Evolutionary conservation across 2,797 vertebrate genomes (phyloP).

Genomic region (Pantherophis vulpinus): DNA sequence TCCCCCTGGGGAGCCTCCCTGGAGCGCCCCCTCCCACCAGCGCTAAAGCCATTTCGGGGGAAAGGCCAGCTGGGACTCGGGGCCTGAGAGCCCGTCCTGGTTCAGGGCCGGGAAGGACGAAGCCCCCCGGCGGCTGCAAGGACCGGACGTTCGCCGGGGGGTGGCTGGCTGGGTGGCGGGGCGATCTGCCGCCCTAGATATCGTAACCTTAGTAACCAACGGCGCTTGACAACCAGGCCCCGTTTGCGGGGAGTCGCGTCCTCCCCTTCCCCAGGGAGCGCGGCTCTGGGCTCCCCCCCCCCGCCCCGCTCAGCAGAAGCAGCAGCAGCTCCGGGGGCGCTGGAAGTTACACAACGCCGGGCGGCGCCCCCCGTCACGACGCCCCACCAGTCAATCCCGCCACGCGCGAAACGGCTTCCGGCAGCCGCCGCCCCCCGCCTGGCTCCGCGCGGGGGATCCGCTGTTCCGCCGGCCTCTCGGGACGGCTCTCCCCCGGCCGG

Average conservation of each 20-base stretch:
- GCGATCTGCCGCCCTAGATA: not conserved
- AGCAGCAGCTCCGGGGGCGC: not conserved
- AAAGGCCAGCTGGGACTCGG: not conserved
- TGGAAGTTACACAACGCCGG: not conserved
- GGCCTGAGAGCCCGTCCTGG: not conserved
- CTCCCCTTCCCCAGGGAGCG: not conserved
- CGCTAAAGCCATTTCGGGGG: not conserved
- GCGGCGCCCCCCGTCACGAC: not conserved
- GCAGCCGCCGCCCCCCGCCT: not conserved
- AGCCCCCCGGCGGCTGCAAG: not conserved
- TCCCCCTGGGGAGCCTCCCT: not conserved
- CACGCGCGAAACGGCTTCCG: not conserved
- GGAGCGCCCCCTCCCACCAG: not conserved
- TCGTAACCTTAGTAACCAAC: not conserved
- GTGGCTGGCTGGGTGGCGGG: too few relatives aligned
- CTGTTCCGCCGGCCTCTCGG: not conserved
- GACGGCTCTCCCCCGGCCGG: not conserved
- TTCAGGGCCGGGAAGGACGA: not conserved
- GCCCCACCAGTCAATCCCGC: not conserved
- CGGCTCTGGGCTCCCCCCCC: too few relatives aligned
- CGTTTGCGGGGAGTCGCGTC: not conserved
- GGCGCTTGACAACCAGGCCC: not conserved
- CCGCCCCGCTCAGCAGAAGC: not conserved
- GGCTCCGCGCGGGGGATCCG: not conserved
- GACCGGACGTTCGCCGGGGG: not conserved